A percentile compares a stretch with the other conserved stretches of the same genome.
These are phyloP conservation scores for Solen grandis DNA, from an alignment of 1,140 invertebrate species.

Conservation along the genomic window DNA sequence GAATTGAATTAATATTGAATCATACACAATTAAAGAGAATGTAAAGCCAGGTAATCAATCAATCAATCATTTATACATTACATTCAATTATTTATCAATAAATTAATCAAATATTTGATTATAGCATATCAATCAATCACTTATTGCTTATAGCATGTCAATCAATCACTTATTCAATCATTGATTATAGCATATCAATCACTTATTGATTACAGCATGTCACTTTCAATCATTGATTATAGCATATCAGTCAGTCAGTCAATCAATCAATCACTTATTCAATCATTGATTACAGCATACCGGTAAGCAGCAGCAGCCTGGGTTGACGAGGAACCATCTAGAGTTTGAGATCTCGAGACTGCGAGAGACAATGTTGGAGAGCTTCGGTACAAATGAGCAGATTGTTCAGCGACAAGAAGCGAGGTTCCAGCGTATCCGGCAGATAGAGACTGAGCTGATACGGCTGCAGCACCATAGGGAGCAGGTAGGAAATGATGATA, in stretches of 20 bases:
- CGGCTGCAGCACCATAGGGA: constrained; percentile 64
- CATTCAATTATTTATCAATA: too few species aligned
- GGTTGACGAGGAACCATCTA: constrained; percentile 76
- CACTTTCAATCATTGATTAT: too few species aligned
- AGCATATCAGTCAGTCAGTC: too few species aligned
- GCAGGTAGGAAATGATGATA: too few species aligned
- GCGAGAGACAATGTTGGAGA: constrained; percentile 77
- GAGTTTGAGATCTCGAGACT: constrained; percentile 79
- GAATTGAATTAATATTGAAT: too few species aligned
- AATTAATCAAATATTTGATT: neutral
- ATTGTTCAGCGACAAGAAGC: constrained; percentile 78
- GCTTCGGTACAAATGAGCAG: constrained; percentile 78
- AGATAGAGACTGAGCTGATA: constrained; percentile 79
- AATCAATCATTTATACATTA: too few species aligned
- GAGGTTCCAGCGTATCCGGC: constrained; percentile 77
- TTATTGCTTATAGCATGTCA: too few species aligned
- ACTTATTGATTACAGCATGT: neutral
- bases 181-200: too few species aligned
- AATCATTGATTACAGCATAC: constrained; percentile 66
- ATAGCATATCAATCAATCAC: neutral
- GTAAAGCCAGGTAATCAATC: too few species aligned
- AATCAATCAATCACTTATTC: too few species aligned
- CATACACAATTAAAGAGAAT: too few species aligned
- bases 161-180: too few species aligned
- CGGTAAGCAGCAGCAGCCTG: constrained; percentile 69